Conservation (phyloP, 2,797 vertebrate genomes). For the Coluber constrictor region DNA sequence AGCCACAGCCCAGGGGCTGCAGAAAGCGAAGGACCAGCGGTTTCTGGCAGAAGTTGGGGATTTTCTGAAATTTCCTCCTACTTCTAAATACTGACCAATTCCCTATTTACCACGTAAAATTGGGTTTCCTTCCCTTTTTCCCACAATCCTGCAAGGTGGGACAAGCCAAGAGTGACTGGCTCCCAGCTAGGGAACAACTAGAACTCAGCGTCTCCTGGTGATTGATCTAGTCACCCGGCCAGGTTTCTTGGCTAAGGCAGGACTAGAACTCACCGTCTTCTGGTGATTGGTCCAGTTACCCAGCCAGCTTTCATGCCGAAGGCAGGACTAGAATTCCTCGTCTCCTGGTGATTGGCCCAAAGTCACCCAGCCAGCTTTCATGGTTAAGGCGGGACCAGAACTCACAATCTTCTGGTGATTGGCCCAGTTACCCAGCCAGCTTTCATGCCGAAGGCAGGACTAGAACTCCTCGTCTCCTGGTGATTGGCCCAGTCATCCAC, state of each 20-base stretch:
- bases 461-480: not conserved
- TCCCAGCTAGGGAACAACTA: too few species aligned
- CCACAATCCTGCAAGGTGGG: not conserved
- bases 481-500: fast-evolving
- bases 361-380: not conserved
- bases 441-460: fast-evolving
- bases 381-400: not conserved
- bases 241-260: too few species aligned
- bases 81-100: not conserved
- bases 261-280: too few species aligned
- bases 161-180: not conserved
- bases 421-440: fast-evolving
- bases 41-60: not conserved
- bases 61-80: not conserved
- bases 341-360: not conserved
- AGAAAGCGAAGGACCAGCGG: not conserved
- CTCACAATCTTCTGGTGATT: fast-evolving
- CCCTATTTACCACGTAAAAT: not conserved
- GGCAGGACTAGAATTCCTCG: fast-evolving
- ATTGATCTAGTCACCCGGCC: too few species aligned
- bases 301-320: too few species aligned
- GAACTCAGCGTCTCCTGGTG: too few species aligned
- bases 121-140: not conserved
- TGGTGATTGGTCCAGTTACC: too few species aligned
- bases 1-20: too few species aligned